Evolutionary conservation across 2,888 invertebrate species (phyloP).

Genomic region (Pseudococcus jackbeardsleyi): DNA sequence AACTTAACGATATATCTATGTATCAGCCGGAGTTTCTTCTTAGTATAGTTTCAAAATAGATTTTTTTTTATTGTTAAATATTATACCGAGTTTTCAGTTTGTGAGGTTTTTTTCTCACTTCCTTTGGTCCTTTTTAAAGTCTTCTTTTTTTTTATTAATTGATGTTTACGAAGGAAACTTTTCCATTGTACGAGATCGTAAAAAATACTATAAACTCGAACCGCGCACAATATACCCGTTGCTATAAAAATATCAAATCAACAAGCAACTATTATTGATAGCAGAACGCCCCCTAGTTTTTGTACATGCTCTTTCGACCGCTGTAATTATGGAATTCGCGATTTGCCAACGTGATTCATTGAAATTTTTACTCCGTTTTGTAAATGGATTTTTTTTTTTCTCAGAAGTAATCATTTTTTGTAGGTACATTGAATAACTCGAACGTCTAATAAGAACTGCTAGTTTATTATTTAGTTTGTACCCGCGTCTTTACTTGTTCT

Average conservation of each 20-base stretch:
- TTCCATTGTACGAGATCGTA: constrained; percentile 13
- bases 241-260: constrained; percentile 32
- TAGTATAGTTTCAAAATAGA: background rate
- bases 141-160: background rate
- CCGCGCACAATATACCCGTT: background rate
- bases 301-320: background rate
- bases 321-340: constrained; percentile 28
- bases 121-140: background rate
- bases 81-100: background rate
- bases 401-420: background rate
- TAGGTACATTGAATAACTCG: background rate
- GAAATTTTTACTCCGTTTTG: background rate
- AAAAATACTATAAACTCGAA: constrained; percentile 16
- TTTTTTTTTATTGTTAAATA: background rate
- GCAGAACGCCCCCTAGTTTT: constrained; percentile 24
- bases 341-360: constrained; percentile 3
- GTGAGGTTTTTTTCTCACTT: background rate
- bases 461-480: background rate
- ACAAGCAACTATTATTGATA: constrained; percentile 32
- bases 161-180: constrained; percentile 37
- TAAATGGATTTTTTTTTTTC: background rate
- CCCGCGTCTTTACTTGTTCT: background rate
- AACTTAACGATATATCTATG: constrained; percentile 7
- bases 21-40: background rate
- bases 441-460: background rate